Evolutionary conservation across 2,797 vertebrate species (phyloP).

Genomic region (Picus viridis): DNA sequence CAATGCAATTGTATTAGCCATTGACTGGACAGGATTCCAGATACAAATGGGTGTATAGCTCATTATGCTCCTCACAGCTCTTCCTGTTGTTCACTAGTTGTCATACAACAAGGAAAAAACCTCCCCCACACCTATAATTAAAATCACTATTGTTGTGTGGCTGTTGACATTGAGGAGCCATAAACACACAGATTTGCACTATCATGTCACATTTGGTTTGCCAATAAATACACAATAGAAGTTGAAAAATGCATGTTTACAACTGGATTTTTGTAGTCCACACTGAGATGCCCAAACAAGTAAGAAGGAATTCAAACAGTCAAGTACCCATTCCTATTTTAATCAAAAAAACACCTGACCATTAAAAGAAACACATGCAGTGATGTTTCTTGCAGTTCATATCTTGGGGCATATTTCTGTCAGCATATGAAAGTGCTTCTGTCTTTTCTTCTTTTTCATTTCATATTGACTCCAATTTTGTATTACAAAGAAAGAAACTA

Average conservation of each 20-base stretch:
- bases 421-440: neutral
- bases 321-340: neutral
- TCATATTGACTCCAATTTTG: neutral
- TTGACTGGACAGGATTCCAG: neutral
- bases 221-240: neutral
- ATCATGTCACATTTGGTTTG: neutral
- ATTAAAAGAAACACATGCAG: slow-evolving; percentile 1
- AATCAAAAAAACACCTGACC: neutral
- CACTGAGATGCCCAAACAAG: neutral
- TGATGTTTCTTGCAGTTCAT: neutral
- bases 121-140: neutral
- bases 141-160: neutral
- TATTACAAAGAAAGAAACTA: neutral
- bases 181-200: neutral
- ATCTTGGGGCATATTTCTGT: neutral
- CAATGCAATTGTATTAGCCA: neutral
- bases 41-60: neutral
- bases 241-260: neutral
- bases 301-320: neutral
- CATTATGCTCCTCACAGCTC: neutral
- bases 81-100: neutral
- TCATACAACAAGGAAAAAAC: neutral
- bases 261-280: neutral
- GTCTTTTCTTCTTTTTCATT: neutral
- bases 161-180: neutral